A percentile compares a stretch with the other conserved stretches of the same genome.
Conservation (phyloP, 1,140 invertebrate species). For the Varroa destructor region DNA sequence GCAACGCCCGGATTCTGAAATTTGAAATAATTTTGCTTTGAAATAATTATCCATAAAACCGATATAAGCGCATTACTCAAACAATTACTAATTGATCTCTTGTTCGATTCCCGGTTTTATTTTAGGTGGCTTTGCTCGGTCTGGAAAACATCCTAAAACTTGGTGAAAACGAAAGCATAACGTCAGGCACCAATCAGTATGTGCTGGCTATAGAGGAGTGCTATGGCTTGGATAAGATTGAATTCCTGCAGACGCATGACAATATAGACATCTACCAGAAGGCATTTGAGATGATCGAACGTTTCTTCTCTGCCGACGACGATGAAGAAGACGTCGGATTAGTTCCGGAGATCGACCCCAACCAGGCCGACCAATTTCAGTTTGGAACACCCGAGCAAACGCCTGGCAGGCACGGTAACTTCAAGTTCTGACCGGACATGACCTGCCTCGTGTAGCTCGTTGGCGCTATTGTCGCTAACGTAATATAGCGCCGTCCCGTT, state of each 20-base stretch:
- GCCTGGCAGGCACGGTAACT: background rate
- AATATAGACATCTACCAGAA: constrained; percentile 93
- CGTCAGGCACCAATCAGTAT: constrained; percentile 67
- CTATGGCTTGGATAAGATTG: constrained; percentile 90
- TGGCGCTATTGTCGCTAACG: too few species aligned
- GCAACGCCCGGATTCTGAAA: too few species aligned
- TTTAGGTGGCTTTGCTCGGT: constrained; percentile 72
- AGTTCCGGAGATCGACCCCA: constrained; percentile 50
- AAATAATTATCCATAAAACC: too few species aligned
- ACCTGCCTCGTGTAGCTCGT: too few species aligned
- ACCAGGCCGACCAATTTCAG: constrained; percentile 52
- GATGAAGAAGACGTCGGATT: constrained; percentile 63
- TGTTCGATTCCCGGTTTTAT: background rate
- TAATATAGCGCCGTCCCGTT: too few species aligned
- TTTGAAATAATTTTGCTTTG: too few species aligned
- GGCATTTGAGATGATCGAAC: constrained; percentile 88
- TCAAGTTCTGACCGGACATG: constrained; percentile 1
- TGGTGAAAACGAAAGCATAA: constrained; percentile 55
- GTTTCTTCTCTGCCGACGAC: constrained; percentile 81
- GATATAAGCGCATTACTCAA: too few species aligned
- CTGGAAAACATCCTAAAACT: constrained; percentile 87
- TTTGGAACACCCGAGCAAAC: constrained; percentile 38
- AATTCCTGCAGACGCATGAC: constrained; percentile 88
- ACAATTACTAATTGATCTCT: too few species aligned
- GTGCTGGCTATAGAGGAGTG: constrained; percentile 87